A percentile compares a stretch with the other conserved stretches of the same genome.
These are phyloP conservation scores for Myotis pilosus DNA, from an alignment of 2,797 vertebrate species.

Conservation along the genomic window DNA sequence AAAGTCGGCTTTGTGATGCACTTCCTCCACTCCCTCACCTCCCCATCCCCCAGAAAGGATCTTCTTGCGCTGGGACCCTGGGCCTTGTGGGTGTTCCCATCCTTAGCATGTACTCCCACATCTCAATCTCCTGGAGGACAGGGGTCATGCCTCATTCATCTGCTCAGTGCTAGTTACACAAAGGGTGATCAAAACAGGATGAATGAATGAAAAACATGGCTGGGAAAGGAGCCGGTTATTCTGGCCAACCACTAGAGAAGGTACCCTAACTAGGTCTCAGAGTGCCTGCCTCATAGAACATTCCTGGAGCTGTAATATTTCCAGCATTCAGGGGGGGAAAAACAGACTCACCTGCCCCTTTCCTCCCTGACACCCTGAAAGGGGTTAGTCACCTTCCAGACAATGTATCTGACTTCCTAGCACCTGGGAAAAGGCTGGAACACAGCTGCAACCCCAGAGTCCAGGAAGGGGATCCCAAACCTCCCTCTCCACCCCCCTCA, in stretches of 20 bases:
- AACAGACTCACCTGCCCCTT: background rate
- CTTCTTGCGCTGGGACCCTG: background rate
- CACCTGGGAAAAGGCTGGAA: background rate
- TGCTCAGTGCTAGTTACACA: background rate
- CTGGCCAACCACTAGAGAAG: slow-evolving; percentile 21
- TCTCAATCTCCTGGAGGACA: background rate
- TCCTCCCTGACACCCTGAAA: background rate
- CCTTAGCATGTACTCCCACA: background rate
- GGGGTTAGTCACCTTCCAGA: background rate
- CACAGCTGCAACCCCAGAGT: background rate
- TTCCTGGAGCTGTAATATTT: background rate
- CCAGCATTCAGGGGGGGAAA: background rate
- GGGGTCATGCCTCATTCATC: background rate
- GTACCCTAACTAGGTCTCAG: background rate
- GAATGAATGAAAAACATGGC: slow-evolving; percentile 37
- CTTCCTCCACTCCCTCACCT: slow-evolving; percentile 11
- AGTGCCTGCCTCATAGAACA: background rate
- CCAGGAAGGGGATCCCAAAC: background rate
- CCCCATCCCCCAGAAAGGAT: background rate
- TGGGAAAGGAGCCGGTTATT: background rate
- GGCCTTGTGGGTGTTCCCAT: background rate
- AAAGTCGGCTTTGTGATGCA: slow-evolving; percentile 37
- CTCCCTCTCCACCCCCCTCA: background rate
- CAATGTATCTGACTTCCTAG: background rate
- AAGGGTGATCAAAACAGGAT: slow-evolving; percentile 22